Evolutionary conservation across 2,888 invertebrate species (phyloP).

Genomic region (Limnephilus rhombicus): DNA sequence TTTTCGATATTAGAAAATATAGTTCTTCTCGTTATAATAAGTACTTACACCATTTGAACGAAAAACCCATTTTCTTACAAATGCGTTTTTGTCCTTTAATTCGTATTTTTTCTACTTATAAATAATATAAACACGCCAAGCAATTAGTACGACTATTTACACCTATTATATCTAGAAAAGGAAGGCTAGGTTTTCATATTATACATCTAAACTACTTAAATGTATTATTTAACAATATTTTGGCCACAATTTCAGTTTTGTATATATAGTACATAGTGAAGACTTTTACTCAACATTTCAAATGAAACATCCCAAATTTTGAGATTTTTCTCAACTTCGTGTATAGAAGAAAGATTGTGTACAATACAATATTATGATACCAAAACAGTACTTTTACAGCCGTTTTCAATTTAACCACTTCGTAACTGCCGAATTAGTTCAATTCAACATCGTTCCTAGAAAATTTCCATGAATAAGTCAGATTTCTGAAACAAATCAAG

Average conservation of each 20-base stretch:
- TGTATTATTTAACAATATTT: conserved; percentile 73
- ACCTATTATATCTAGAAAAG: conserved; percentile 53
- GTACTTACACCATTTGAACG: neutral
- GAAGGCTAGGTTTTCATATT: conserved; percentile 64
- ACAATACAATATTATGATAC: neutral
- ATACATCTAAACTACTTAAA: conserved; percentile 52
- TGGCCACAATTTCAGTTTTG: conserved; percentile 77
- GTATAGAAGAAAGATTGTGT: neutral
- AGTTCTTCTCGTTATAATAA: neutral
- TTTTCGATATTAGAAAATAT: neutral
- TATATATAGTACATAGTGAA: conserved; percentile 31
- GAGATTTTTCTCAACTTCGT: neutral
- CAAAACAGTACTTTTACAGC: neutral
- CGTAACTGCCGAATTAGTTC: neutral
- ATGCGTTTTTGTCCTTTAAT: conserved; percentile 35
- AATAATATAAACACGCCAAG: conserved; percentile 59
- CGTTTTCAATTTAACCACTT: neutral
- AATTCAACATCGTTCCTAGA: neutral
- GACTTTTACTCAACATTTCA: neutral
- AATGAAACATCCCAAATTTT: neutral
- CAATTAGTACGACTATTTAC: conserved; percentile 62
- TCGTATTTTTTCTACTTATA: conserved; percentile 57
- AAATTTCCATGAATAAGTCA: neutral
- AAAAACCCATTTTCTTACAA: conserved; percentile 9
- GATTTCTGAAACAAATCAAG: neutral